A percentile compares a stretch with the other conserved stretches of the same genome.
phyloP scores from a whole-genome alignment of 2,797 vertebrate species.

The Phylloscopus collybita region DNA sequence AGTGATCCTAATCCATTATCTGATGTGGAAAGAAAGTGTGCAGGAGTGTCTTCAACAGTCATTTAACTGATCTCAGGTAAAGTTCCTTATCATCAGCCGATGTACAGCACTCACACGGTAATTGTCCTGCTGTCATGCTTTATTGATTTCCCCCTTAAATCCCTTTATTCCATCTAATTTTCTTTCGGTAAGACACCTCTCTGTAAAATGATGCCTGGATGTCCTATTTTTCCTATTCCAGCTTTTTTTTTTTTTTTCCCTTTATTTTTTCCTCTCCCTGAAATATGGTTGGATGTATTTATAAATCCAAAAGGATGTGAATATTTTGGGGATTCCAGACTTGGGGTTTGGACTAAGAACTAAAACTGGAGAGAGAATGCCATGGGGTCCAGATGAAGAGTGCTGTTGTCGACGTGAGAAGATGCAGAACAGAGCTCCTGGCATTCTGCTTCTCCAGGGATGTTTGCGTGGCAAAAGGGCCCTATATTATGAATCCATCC shows the following conservation, averaged over 20 bases:
- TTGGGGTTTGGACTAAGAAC: neutral
- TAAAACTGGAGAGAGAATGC: neutral
- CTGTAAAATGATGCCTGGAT: neutral
- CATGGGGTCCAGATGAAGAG: neutral
- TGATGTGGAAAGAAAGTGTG: neutral
- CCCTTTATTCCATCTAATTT: neutral
- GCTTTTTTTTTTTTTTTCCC: neutral
- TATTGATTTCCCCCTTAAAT: neutral
- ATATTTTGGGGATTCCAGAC: neutral
- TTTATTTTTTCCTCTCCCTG: too few relatives aligned
- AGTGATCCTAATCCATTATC: neutral
- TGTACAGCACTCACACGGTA: neutral
- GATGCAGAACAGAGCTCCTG: neutral
- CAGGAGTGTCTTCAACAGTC: neutral
- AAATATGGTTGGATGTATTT: neutral
- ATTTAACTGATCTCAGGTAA: neutral
- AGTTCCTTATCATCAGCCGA: neutral
- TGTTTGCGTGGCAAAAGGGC: fast-evolving
- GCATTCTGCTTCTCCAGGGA: neutral
- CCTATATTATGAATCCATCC: fast-evolving
- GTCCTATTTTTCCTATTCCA: neutral
- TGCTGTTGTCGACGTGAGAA: neutral
- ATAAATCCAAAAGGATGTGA: neutral
- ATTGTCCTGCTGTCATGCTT: neutral
- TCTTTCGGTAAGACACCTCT: neutral